Conservation (phyloP, 2,888 invertebrate genomes). For the Eucera pruinosa region DNA sequence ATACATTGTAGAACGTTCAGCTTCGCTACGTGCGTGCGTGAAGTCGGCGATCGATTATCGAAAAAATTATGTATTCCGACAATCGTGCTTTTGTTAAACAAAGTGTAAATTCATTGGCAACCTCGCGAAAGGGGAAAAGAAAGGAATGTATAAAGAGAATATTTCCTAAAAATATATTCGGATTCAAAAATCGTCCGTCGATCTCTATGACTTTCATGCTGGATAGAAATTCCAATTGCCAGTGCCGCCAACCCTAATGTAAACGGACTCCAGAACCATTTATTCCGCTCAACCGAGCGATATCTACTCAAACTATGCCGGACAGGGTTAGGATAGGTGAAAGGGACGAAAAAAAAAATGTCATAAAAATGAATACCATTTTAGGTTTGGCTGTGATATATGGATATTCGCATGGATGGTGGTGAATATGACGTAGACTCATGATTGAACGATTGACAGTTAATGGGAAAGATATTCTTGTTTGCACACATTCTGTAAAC, state of each 20-base stretch:
- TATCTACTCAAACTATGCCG: constrained; percentile 59
- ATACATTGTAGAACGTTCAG: neutral
- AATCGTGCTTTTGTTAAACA: constrained; percentile 31
- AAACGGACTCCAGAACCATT: constrained; percentile 65
- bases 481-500: neutral
- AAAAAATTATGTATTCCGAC: constrained; percentile 32
- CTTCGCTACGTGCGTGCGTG: constrained; percentile 32
- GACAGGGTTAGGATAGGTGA: constrained; percentile 48
- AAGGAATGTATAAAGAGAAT: neutral
- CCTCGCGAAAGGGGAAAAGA: neutral
- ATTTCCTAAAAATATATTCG: neutral
- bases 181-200: constrained; percentile 34
- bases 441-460: neutral
- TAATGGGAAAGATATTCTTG: no score
- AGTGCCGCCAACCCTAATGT: constrained; percentile 45
- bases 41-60: constrained; percentile 37
- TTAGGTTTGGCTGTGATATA: constrained; percentile 9
- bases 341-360: constrained; percentile 42
- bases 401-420: constrained; percentile 1
- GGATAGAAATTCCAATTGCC: constrained; percentile 15
- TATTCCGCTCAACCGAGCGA: constrained; percentile 66
- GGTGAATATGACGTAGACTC: neutral
- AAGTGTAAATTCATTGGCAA: constrained; percentile 42
- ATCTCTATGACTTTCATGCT: neutral
- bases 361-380: constrained; percentile 32